Conservation (phyloP, 1,140 invertebrate species). For the Drosophila saltans region DNA sequence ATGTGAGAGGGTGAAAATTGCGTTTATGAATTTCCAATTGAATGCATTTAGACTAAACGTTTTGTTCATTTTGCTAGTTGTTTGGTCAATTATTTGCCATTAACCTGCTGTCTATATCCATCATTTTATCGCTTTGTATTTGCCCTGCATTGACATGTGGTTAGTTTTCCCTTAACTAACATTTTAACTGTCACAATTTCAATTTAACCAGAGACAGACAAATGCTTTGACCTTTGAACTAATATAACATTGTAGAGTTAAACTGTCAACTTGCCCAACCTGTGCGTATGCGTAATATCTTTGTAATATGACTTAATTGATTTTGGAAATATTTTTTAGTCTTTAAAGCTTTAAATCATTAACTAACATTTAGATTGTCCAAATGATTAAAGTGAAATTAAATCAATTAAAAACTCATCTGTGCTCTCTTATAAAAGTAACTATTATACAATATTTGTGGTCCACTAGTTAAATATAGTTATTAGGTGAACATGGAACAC, state of each 20-base stretch:
- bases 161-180: constrained; percentile 52
- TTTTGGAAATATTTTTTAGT: too few species aligned
- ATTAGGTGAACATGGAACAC: too few species aligned
- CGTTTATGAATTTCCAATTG: constrained; percentile 11
- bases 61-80: constrained; percentile 61
- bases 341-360: too few species aligned
- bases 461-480: background rate
- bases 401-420: background rate
- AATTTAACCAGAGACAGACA: constrained; percentile 11
- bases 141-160: constrained; percentile 72
- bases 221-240: background rate
- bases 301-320: too few species aligned
- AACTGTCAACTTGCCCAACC: background rate
- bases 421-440: background rate
- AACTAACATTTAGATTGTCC: too few species aligned
- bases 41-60: constrained; percentile 13
- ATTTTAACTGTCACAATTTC: constrained; percentile 56
- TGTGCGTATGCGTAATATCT: background rate
- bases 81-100: constrained; percentile 62
- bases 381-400: background rate
- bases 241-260: background rate
- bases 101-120: constrained; percentile 41
- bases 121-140: constrained; percentile 77
- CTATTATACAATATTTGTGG: background rate
- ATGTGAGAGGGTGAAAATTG: background rate